phyloP scores from a whole-genome alignment of 1,140 invertebrate species.

The Chionoecetes opilio region DNA sequence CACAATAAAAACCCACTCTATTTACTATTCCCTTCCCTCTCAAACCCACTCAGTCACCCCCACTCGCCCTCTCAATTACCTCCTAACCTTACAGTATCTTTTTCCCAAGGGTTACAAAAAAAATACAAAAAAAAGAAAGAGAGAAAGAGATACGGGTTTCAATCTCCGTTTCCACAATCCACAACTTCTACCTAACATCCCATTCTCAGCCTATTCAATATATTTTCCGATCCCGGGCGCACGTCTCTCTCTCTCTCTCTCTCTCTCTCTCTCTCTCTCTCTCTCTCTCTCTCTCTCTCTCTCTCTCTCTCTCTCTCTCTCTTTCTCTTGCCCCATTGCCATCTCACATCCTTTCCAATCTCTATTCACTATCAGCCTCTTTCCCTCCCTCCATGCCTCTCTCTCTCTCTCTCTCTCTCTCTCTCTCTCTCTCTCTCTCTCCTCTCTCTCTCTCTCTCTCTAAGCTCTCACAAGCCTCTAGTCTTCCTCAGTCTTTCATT shows the following conservation, averaged over 20 bases:
- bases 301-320: too few species aligned
- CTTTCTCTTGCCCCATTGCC: neutral
- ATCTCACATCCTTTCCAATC: neutral
- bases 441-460: neutral
- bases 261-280: slow-evolving; percentile 5
- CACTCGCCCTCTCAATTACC: too few species aligned
- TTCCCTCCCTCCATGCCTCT: neutral
- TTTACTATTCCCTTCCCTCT: too few species aligned
- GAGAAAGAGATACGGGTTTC: neutral
- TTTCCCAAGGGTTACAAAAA: too few species aligned
- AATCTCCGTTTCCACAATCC: neutral
- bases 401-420: neutral
- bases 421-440: neutral
- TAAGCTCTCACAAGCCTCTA: neutral
- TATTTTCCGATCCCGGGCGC: neutral
- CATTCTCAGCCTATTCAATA: neutral
- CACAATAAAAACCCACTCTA: too few species aligned
- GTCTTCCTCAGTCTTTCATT: too few species aligned
- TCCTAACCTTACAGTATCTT: too few species aligned
- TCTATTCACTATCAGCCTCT: neutral
- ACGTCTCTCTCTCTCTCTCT: neutral
- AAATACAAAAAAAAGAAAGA: neutral
- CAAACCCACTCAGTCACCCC: too few species aligned
- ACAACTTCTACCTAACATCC: neutral
- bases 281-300: too few species aligned